These are phyloP conservation scores for Ptychadena robeensis DNA, from an alignment of 2,797 vertebrate species.

Conservation along the genomic window DNA sequence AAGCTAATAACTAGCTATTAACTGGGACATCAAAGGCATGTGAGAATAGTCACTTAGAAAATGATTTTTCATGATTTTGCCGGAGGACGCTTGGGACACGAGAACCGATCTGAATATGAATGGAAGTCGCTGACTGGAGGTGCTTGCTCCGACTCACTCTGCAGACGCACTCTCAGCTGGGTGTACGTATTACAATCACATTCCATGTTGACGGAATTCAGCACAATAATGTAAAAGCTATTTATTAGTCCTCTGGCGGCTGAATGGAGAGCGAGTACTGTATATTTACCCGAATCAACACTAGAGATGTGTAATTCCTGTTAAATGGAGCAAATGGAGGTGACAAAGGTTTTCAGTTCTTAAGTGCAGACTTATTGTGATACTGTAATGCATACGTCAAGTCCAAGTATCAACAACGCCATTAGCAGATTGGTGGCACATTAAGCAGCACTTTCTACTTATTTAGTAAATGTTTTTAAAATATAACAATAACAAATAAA, in stretches of 20 bases:
- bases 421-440: background rate
- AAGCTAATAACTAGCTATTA: constrained; percentile 59
- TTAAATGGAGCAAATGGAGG: background rate
- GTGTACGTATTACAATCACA: constrained; percentile 1
- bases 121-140: constrained; percentile 29
- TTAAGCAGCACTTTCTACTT: background rate
- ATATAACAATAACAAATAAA: background rate
- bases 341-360: background rate
- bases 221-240: constrained; percentile 17
- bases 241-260: background rate
- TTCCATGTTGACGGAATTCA: constrained; percentile 2
- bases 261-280: background rate
- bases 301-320: background rate
- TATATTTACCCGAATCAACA: constrained; percentile 12
- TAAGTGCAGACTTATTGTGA: background rate
- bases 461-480: background rate
- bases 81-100: constrained; percentile 47
- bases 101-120: constrained; percentile 53
- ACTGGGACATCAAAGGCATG: constrained; percentile 56
- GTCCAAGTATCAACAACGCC: background rate
- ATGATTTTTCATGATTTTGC: constrained; percentile 56
- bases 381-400: background rate
- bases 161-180: constrained; percentile 27
- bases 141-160: constrained; percentile 1
- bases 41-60: constrained; percentile 56